Evolutionary conservation across 1,140 invertebrate genomes (phyloP).

Genomic region (Drosophila pectinifera): DNA sequence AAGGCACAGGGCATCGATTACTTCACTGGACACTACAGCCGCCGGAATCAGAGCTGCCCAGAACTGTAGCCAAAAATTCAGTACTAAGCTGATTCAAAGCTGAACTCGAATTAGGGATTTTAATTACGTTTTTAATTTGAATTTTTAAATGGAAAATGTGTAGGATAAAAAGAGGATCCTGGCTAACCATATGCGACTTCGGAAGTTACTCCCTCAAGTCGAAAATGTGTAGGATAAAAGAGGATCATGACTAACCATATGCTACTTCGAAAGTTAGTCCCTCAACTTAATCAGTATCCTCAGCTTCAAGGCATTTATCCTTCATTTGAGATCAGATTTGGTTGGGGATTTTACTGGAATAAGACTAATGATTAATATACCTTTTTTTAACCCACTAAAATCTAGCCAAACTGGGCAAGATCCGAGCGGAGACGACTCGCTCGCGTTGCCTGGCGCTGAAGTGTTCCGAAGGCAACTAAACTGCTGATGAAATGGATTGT

Average conservation of each 20-base stretch:
- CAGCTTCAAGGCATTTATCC: too few relatives aligned
- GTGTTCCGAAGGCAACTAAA: conserved; percentile 80
- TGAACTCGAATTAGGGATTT: not conserved
- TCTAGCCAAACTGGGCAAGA: not conserved
- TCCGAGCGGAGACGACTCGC: not conserved
- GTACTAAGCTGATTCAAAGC: not conserved
- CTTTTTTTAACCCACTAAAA: not conserved
- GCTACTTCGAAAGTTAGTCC: too few relatives aligned
- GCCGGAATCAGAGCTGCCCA: not conserved
- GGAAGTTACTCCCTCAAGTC: too few relatives aligned
- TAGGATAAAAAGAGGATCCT: too few relatives aligned
- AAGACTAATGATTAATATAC: too few relatives aligned
- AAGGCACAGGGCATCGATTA: conserved; percentile 34
- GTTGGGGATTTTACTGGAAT: not conserved
- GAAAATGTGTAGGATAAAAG: too few relatives aligned
- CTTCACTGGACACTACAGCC: conserved; percentile 14
- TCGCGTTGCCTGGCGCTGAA: conserved; percentile 22
- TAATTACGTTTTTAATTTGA: too few relatives aligned
- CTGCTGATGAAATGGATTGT: conserved; percentile 85
- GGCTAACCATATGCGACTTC: too few relatives aligned
- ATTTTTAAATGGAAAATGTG: too few relatives aligned
- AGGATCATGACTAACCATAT: too few relatives aligned
- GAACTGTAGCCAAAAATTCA: not conserved
- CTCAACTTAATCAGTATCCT: too few relatives aligned
- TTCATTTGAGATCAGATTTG: not conserved